Percentiles rank a stretch among this genome's conserved stretches.
Conservation (phyloP, 1,140 invertebrate species). For the Mylabris phalerata region DNA sequence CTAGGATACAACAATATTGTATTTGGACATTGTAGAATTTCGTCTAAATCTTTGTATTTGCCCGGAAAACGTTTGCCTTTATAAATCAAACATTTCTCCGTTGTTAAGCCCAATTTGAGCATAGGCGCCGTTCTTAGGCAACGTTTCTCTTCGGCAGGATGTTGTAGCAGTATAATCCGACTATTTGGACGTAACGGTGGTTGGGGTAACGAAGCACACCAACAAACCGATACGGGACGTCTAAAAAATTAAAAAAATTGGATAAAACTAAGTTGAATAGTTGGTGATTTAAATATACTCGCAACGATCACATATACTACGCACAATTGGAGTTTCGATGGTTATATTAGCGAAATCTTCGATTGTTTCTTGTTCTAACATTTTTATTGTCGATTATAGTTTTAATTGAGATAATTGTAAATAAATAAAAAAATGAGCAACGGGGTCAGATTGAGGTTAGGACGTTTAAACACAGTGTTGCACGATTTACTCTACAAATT, state of each 20-base stretch:
- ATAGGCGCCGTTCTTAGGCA: constrained; percentile 84
- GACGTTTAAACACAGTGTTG: no score
- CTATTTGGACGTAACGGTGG: constrained; percentile 59
- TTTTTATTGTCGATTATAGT: no score
- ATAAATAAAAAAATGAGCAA: no score
- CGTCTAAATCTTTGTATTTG: constrained; percentile 59
- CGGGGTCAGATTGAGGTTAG: no score
- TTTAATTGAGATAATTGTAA: no score
- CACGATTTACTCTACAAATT: no score
- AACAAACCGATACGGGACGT: constrained; percentile 79
- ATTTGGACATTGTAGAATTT: constrained; percentile 61
- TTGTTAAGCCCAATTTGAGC: constrained; percentile 64
- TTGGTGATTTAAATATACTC: no score
- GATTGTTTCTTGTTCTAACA: no score
- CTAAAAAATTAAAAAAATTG: constrained; percentile 46
- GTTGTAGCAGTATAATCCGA: constrained; percentile 76
- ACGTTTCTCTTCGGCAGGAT: constrained; percentile 87
- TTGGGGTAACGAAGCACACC: constrained; percentile 74
- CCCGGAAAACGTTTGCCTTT: constrained; percentile 80
- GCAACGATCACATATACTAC: no score
- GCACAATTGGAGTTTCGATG: no score
- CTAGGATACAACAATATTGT: constrained; percentile 81
- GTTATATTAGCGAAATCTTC: no score
- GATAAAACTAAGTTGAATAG: no score
- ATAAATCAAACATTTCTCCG: constrained; percentile 67